These are phyloP conservation scores for Axinella damicornis DNA, from an alignment of 37 sponge, comb jelly and placozoan species.

Conservation along the genomic window DNA sequence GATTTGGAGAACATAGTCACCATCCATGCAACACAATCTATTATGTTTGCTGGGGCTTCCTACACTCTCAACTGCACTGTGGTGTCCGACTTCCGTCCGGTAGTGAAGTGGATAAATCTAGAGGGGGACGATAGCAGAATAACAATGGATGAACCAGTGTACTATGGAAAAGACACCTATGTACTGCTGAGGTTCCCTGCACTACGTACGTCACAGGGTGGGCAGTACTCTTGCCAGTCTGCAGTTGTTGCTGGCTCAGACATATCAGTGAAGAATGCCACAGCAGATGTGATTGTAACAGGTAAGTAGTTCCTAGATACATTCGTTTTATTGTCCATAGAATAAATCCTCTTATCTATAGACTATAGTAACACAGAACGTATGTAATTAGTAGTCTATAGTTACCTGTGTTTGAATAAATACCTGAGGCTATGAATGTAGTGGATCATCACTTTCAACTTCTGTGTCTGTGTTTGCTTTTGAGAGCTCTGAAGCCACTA, in stretches of 20 bases:
- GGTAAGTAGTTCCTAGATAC: slow-evolving; percentile 4
- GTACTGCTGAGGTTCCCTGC: neutral
- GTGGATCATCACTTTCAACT: no score
- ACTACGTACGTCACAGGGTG: slow-evolving; percentile 17
- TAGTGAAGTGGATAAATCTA: slow-evolving; percentile 17
- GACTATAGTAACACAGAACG: no score
- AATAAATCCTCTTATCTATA: no score
- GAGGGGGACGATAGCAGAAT: neutral
- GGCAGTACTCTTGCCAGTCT: slow-evolving; percentile 9
- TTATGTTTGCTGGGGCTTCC: neutral
- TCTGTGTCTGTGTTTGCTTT: no score
- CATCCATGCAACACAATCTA: no score
- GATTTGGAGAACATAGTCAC: no score
- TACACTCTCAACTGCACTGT: slow-evolving; percentile 10
- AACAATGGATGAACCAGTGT: neutral
- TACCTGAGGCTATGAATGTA: no score
- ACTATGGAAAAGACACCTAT: neutral
- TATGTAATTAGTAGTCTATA: no score
- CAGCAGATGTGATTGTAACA: neutral
- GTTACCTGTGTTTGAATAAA: no score
- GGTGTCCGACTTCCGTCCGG: neutral
- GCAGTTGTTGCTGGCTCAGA: neutral
- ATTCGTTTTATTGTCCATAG: no score
- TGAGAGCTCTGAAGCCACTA: no score
- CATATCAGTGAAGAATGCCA: neutral